A percentile compares a stretch with the other conserved stretches of the same genome.
Evolutionary conservation across 1,140 invertebrate species (phyloP).

Genomic region (Drosophila pectinifera): DNA sequence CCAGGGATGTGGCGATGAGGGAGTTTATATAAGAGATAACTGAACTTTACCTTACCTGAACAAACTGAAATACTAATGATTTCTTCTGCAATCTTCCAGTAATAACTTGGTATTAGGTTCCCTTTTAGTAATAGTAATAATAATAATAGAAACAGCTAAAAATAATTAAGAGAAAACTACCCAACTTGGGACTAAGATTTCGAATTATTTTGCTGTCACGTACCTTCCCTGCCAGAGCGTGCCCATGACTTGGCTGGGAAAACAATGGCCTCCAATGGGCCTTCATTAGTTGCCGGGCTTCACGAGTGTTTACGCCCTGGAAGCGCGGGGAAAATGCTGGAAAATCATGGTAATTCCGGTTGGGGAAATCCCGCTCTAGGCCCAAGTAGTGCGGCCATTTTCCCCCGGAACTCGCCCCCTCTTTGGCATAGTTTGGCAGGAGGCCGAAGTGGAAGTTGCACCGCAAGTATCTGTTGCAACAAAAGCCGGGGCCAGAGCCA

Average conservation of each 20-base stretch:
- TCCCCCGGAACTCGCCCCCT: conserved; percentile 12
- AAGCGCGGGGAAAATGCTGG: background rate
- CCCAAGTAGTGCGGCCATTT: too few species aligned
- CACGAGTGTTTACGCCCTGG: conserved; percentile 3
- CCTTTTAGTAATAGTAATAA: too few species aligned
- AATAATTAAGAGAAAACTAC: background rate
- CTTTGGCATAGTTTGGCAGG: conserved; percentile 65
- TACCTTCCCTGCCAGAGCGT: background rate
- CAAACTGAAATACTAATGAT: too few species aligned
- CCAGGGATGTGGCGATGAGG: background rate
- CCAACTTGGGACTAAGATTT: background rate
- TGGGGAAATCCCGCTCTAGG: background rate
- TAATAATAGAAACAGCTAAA: background rate
- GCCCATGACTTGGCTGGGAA: background rate
- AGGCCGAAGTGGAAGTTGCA: conserved; percentile 47
- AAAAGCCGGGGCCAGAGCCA: conserved; percentile 22
- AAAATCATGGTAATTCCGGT: conserved; percentile 13
- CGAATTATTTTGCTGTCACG: background rate
- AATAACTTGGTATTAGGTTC: too few species aligned
- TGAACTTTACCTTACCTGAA: too few species aligned
- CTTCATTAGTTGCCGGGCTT: conserved; percentile 20
- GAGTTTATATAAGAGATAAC: background rate
- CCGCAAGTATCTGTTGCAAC: conserved; percentile 59
- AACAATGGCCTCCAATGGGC: background rate
- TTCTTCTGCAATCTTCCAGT: too few species aligned